Base-by-base conservation (phyloP, 2,113 vertebrate species). In the Lipotes vexillifer region DNA sequence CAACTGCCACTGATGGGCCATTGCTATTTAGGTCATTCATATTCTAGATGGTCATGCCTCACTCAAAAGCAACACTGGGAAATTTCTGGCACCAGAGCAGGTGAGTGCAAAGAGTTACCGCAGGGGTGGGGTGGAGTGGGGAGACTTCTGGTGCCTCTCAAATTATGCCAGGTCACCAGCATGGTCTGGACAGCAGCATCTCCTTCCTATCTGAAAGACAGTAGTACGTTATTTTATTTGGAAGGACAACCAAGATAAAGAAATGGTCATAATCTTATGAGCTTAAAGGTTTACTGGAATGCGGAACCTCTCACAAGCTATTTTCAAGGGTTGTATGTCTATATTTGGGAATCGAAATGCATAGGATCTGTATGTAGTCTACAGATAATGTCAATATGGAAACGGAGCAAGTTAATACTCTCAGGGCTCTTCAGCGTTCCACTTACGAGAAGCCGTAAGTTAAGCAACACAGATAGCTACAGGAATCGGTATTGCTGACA, bases 241-340 rank as follows among this genome's bases (percentile, higher is more conserved):
- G 83, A 0, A 71, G 81, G 88, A 90, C 94, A 94, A n/a, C 69
- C 93, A 0, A 14, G 55, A 65, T 14, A 61, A 75, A 83, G 69
- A 93, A 71, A 66, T 83, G 71, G 83, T 33, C 46, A 3, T 38
- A 65, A 90, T 83, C 74, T 55, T 17, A 14, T 0, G 20, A 81
- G 31, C 46, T 41, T 69, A 81, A 55, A 91, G 59, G 65, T 66
- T 94, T 96, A 85, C 72, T 68, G 77, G 69, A 96, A 59, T 78
- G 36, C 8, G 41, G 55, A 94, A 88, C 1, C 14, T 52, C 82
- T 55, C 92, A 44, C 90, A 97, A 80, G 23, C 38, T 68, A 71
- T 71, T 93, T 21, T 55, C 15, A 68, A 5, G 3, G 55, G 55
- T 18, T n/a, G 6, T 3, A 27, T 7, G 57, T 21, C 96, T 78